phyloP scores from a whole-genome alignment of 2,797 vertebrate species.

The Dicrostonyx torquatus region DNA sequence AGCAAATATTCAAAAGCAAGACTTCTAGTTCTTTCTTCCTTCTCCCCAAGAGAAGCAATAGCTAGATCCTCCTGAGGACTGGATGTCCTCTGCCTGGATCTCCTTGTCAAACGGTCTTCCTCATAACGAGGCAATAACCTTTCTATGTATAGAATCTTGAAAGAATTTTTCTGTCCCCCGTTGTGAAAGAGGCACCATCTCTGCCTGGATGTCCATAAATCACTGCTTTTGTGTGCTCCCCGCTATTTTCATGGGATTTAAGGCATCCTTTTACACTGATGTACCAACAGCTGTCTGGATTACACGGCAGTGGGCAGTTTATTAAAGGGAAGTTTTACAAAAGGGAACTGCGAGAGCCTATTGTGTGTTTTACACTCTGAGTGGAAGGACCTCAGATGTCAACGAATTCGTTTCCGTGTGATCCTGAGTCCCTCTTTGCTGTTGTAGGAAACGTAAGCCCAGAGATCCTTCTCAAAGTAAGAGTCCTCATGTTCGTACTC shows the following conservation, averaged over 20 bases:
- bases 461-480: conserved; percentile 12
- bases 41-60: not conserved
- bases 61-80: conserved; percentile 46
- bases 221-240: conserved; percentile 4
- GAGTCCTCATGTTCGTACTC: not conserved
- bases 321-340: conserved; percentile 66
- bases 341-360: conserved; percentile 8
- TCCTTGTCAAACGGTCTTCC: conserved; percentile 43
- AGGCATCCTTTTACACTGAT: conserved; percentile 52
- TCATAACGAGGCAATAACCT: conserved; percentile 39
- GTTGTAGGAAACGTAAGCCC: not conserved
- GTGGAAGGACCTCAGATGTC: conserved; percentile 52
- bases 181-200: conserved; percentile 49
- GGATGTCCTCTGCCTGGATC: not conserved
- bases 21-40: conserved; percentile 30
- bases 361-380: conserved; percentile 50
- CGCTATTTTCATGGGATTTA: conserved; percentile 44
- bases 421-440: conserved; percentile 25
- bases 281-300: conserved; percentile 58
- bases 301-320: conserved; percentile 54
- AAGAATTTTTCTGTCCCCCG: not conserved
- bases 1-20: conserved; percentile 52
- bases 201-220: not conserved
- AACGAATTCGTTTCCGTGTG: conserved; percentile 63
- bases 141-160: conserved; percentile 41